Evolutionary conservation across 2,113 vertebrate species (phyloP), one percentile per base, ranked within the genome.

Genomic region (Marmota flaviventris): DNA sequence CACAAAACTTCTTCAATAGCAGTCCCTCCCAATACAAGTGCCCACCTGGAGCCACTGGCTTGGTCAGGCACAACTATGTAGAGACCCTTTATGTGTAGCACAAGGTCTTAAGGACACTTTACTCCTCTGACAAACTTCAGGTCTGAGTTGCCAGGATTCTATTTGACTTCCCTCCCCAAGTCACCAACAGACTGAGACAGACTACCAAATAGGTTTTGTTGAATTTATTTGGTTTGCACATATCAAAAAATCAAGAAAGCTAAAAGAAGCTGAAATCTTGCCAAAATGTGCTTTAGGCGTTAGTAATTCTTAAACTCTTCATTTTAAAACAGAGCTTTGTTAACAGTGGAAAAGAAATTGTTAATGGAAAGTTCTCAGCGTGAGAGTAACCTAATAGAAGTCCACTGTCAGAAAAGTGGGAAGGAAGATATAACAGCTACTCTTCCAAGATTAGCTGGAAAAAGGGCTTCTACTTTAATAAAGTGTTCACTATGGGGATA

Each of bases 251-350:
- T 69, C 27, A 83, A 73, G 29, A 95, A 88, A 75, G 11, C 39
- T 72, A 88, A 89, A 96, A 92, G 56, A 79, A 94, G 51, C 12
- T 17, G 16, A 88, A 96, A 97, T 94, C 18, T 42, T 93, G 4
- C 32, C 45, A 93, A 39, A 96, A 95, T 69, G 29, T 56, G 20
- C 32, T 4, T 45, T 58, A 89, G 5, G 61, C 78, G 83, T 86
- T 53, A 89, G 90, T 85, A 69, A 92, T 75, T 13, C 63, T 91
- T 89, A 91, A 91, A 20, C 25, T 94, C 61, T 63, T 85, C 39
- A 92, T 77, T 95, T 92, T 81, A 97, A 77, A 97, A 96, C 32
- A 91, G 76, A 91, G 76, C 97, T 98, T 98, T 98, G 96, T 97
- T 98, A 98, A 96, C 85, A 22, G 51, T 0, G 4, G 94, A 83